Evolutionary conservation across 2,797 vertebrate species (phyloP).

Genomic region (Anas flavirostris): DNA sequence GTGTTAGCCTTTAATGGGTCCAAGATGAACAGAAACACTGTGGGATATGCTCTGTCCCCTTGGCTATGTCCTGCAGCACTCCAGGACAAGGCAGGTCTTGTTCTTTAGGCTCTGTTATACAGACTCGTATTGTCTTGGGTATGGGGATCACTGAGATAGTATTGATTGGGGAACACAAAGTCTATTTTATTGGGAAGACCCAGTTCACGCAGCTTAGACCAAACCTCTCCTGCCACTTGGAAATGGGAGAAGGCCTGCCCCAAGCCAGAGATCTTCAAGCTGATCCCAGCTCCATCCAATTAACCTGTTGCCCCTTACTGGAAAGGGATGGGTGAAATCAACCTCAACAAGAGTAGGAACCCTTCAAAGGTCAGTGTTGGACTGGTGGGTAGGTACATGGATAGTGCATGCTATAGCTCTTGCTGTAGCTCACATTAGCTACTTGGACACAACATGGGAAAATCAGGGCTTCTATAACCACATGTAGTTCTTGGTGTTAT

Average conservation of each 20-base stretch:
- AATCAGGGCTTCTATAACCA: not conserved
- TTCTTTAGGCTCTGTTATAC: not conserved
- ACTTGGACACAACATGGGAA: not conserved
- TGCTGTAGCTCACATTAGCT: not conserved
- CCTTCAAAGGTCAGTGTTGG: not conserved
- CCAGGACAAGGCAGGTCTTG: not conserved
- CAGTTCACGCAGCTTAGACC: not conserved
- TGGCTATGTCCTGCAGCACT: not conserved
- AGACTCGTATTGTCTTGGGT: not conserved
- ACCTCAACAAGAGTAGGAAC: no score
- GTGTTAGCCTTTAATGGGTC: not conserved
- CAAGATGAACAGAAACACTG: not conserved
- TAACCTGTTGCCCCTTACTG: not conserved
- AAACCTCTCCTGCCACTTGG: not conserved
- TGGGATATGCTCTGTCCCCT: not conserved
- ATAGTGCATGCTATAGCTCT: not conserved
- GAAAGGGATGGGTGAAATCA: not conserved
- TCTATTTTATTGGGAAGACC: not conserved
- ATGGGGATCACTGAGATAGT: not conserved
- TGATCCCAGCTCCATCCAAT: not conserved
- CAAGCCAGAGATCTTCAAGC: not conserved
- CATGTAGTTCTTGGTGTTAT: not conserved
- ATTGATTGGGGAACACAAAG: not conserved
- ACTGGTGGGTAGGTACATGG: not conserved
- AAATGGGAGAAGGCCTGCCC: not conserved